Percentiles rank a stretch among this genome's conserved stretches.
These are phyloP conservation scores for Hydra vulgaris DNA, from an alignment of 30 jellyfish, hydroid and myxozoan species.

Conservation along the genomic window DNA sequence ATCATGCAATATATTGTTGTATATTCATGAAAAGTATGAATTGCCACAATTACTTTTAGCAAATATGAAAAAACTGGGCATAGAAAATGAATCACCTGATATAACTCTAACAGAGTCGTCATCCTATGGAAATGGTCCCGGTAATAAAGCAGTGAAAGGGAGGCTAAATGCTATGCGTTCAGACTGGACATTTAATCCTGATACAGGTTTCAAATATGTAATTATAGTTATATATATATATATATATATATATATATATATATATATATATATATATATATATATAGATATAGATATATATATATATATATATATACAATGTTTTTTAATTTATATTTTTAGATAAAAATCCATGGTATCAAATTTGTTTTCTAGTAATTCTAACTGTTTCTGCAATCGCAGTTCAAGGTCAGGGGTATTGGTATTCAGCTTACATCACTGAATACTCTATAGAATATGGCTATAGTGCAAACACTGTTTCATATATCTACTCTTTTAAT, in stretches of 20 bases:
- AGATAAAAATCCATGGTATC: conserved; percentile 12
- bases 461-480: background rate
- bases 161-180: background rate
- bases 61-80: background rate
- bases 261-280: too few species aligned
- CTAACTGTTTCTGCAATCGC: conserved; percentile 3
- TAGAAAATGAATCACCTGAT: background rate
- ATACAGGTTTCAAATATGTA: background rate
- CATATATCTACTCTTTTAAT: background rate
- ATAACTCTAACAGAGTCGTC: background rate
- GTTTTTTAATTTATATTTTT: background rate
- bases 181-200: background rate
- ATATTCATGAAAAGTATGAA: too few species aligned
- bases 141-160: background rate
- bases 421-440: background rate
- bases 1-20: too few species aligned
- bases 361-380: background rate
- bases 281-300: too few species aligned
- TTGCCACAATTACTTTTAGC: background rate
- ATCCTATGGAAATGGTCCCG: background rate
- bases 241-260: too few species aligned
- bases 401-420: conserved; percentile 18
- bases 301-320: too few species aligned
- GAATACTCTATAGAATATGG: conserved; percentile 12
- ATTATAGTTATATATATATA: too few species aligned